Percentiles rank a stretch among this genome's conserved stretches.
Evolutionary conservation across 2,797 vertebrate species (phyloP).

Genomic region (Oreochromis grahami): DNA sequence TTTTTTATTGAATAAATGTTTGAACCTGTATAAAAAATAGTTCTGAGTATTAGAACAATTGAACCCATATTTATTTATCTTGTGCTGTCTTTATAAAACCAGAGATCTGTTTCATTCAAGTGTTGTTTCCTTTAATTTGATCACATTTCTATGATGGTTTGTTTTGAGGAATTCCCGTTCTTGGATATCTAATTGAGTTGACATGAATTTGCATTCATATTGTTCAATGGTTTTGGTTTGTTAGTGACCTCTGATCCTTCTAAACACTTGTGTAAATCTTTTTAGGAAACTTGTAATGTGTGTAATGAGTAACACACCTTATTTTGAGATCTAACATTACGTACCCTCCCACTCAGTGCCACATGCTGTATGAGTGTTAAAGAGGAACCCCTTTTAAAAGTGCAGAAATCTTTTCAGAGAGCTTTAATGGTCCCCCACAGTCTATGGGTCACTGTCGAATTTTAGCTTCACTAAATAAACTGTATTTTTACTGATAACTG

Average conservation of each 20-base stretch:
- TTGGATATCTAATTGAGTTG: neutral
- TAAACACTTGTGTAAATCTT: neutral
- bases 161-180: neutral
- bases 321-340: neutral
- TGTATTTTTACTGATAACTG: conserved; percentile 49
- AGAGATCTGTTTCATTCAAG: neutral
- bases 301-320: neutral
- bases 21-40: neutral
- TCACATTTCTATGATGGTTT: neutral
- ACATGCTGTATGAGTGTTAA: neutral
- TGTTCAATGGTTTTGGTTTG: neutral
- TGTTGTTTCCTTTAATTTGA: neutral
- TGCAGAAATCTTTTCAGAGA: neutral
- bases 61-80: neutral
- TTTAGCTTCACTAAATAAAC: conserved; percentile 55
- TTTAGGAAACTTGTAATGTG: conserved; percentile 8
- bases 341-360: neutral
- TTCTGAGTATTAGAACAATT: neutral
- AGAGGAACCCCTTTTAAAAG: neutral
- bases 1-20: neutral
- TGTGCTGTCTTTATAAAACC: neutral
- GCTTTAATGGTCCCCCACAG: neutral
- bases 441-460: conserved; percentile 30
- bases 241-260: neutral
- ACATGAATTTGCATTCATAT: neutral